phyloP scores from a whole-genome alignment of 2,113 vertebrate species.

The Hystrix cristata region DNA sequence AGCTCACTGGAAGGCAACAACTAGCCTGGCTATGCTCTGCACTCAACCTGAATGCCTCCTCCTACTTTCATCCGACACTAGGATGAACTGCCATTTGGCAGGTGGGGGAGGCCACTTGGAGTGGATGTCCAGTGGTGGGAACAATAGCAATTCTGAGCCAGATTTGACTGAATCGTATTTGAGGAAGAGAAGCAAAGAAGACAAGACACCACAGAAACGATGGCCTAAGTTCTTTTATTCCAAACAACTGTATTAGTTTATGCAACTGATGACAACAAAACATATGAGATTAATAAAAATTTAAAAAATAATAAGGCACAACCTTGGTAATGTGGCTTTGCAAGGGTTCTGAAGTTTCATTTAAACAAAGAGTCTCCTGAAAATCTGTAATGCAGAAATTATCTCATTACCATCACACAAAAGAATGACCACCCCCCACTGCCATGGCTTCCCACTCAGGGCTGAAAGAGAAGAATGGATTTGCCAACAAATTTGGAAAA shows the following conservation, averaged over 20 bases:
- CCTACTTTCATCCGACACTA: not conserved
- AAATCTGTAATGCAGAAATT: slow-evolving; percentile 67
- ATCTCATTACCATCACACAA: slow-evolving; percentile 43
- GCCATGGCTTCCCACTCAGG: slow-evolving; percentile 57
- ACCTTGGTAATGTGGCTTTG: slow-evolving; percentile 40
- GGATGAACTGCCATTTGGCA: not conserved
- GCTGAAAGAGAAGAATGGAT: not conserved
- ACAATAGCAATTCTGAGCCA: not conserved
- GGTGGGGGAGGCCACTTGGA: not conserved
- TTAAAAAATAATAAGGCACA: slow-evolving; percentile 34
- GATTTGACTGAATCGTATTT: not conserved
- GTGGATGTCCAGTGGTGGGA: not conserved
- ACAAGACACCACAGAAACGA: slow-evolving; percentile 65
- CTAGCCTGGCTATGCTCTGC: not conserved
- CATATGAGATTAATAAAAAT: slow-evolving; percentile 78
- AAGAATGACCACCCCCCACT: slow-evolving; percentile 13
- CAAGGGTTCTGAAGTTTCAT: slow-evolving; percentile 60
- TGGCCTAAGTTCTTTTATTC: slow-evolving; percentile 65
- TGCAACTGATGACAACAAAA: slow-evolving; percentile 67
- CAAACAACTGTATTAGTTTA: slow-evolving; percentile 65
- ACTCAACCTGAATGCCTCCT: slow-evolving; percentile 53
- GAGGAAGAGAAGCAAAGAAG: not conserved
- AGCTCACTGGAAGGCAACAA: not conserved
- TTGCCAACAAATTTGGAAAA: slow-evolving; percentile 6
- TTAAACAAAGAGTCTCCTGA: slow-evolving; percentile 76